phyloP scores from a whole-genome alignment of 2,113 vertebrate species.

The Todiramphus chloris region DNA sequence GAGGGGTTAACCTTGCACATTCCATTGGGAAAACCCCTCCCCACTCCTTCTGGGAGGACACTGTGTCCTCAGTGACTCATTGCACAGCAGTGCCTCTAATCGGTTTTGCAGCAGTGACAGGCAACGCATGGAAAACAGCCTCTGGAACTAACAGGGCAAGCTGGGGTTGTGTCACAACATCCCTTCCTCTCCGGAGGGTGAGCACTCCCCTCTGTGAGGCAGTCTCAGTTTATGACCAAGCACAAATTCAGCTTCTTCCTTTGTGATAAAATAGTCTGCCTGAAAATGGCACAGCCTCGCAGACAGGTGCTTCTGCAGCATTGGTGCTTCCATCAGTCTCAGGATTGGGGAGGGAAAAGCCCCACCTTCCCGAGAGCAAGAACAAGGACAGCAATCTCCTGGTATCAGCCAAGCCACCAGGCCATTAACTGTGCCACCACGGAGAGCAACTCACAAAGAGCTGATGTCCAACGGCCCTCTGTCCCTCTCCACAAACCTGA shows the following conservation, averaged over 20 bases:
- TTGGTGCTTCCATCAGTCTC: background rate
- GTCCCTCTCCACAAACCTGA: background rate
- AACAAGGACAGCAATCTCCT: background rate
- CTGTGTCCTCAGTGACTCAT: background rate
- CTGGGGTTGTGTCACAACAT: background rate
- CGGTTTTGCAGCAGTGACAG: background rate
- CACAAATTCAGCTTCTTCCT: background rate
- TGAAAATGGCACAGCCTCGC: background rate
- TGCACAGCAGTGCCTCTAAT: background rate
- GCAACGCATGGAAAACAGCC: background rate
- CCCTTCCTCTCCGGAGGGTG: background rate
- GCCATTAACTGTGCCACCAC: background rate
- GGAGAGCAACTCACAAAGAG: background rate
- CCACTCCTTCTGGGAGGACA: background rate
- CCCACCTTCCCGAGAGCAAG: background rate
- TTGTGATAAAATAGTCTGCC: background rate
- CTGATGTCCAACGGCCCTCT: background rate
- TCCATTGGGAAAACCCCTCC: background rate
- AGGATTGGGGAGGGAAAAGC: background rate
- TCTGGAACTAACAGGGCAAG: background rate
- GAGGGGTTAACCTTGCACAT: background rate
- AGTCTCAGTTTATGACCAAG: background rate
- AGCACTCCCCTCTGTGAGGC: background rate
- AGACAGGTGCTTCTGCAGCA: background rate
- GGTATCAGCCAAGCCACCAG: background rate